Base-by-base conservation (phyloP, 2,888 invertebrate species). In the Corythucha ciliata region DNA sequence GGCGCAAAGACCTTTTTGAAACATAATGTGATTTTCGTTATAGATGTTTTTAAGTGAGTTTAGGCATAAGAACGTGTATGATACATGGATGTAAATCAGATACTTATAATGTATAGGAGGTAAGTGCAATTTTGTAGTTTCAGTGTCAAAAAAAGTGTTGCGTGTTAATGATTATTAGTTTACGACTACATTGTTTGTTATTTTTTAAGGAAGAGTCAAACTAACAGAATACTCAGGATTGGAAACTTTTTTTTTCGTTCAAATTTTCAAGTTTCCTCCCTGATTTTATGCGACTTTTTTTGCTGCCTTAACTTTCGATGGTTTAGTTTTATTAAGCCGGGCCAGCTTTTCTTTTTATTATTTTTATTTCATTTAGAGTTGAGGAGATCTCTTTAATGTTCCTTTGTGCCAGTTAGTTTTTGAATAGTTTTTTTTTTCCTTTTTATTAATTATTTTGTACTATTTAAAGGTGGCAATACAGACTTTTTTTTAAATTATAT, bases 91-190 rank as follows among this genome's bases (percentile, higher is more conserved):
- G 37, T 52, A 21, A 44, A 40, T 45, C 40, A 52, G 42, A 16
- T 47, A 47, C 44, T 37, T 40, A 52, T 33, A 46, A 33, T 39
- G 46, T 53, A 39, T 54, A 54, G 49, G 54, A 40, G 54, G 48
- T 57, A 54, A 57, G 56, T 57, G 56, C 56, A 57, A 57, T 57
- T 52, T 54, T 58, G 58, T 58, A 58, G 58, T 55, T 57, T 58
- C 52, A 52, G 57, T 58, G 58, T 58, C 55, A 48, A 49, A n/a
- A n/a, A n/a, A 49, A 50, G 55, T 58, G 57, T 57, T 58, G 58
- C 54, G 55, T 58, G 58, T 58, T 58, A 46, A 50, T 55, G 41
- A 42, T 48, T 48, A 57, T 49, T 14, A 53, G 48, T 53, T 55
- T 53, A 44, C 48, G 36, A 42, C 44, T 56, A 55, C 51, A 42